Conservation (phyloP, 2,113 vertebrate species). For the Toxotes chatareus region DNA sequence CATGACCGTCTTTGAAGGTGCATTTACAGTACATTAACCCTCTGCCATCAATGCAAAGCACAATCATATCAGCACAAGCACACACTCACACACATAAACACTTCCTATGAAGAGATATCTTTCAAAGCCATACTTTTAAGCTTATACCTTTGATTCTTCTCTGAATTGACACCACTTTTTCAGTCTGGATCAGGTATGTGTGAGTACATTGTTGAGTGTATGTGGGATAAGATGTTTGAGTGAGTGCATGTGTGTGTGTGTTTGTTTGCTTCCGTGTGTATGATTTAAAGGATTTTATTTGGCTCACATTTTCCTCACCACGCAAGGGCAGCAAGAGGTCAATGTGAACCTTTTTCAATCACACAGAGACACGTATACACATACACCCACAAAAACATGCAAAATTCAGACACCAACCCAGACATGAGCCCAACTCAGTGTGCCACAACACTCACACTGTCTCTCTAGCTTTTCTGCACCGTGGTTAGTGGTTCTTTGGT, state of each 20-base stretch:
- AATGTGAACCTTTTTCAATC: constrained; percentile 13
- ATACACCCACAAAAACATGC: neutral
- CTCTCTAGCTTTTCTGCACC: constrained; percentile 3
- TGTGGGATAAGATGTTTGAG: neutral
- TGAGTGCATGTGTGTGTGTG: neutral
- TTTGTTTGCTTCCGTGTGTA: neutral
- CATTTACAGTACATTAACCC: constrained; percentile 21
- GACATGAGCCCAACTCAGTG: neutral
- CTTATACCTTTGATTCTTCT: neutral
- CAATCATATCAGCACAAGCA: neutral
- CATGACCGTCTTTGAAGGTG: neutral
- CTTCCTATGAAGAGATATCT: constrained; percentile 15
- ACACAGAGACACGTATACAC: constrained; percentile 18
- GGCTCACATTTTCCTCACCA: constrained; percentile 4
- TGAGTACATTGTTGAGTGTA: neutral
- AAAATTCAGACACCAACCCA: constrained; percentile 3
- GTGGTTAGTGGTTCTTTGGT: constrained; percentile 20
- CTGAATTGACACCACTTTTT: constrained; percentile 3
- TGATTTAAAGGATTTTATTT: constrained; percentile 19
- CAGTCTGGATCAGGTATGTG: constrained; percentile 14
- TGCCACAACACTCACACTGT: neutral
- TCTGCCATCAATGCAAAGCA: constrained; percentile 21
- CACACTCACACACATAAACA: neutral
- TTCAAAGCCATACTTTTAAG: constrained; percentile 22
- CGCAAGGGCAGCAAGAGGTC: constrained; percentile 27